phyloP scores from a whole-genome alignment of 1,140 invertebrate genomes.

The Homarus americanus region DNA sequence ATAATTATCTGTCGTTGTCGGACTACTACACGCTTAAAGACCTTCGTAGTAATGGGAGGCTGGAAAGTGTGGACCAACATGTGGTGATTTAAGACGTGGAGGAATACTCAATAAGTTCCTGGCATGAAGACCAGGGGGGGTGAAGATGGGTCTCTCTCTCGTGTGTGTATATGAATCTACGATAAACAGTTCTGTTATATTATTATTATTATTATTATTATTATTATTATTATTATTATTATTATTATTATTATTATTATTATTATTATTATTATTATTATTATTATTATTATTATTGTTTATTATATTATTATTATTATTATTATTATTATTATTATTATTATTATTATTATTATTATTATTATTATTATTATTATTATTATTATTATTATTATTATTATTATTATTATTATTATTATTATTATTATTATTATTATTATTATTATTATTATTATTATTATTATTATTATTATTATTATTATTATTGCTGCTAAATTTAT shows the following conservation, averaged over 20 bases:
- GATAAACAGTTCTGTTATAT: no score
- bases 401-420: constrained; percentile 8
- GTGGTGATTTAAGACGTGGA: no score
- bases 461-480: neutral
- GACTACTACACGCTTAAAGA: no score
- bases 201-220: constrained; percentile 18
- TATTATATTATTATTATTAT: constrained; percentile 23
- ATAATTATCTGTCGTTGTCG: no score
- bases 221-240: constrained; percentile 12
- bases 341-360: constrained; percentile 13
- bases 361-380: constrained; percentile 17
- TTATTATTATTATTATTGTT: no score
- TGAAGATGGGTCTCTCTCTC: no score
- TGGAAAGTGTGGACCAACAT: no score
- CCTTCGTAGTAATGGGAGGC: no score
- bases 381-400: constrained; percentile 24
- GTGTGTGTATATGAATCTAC: no score
- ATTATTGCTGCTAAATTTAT: no score
- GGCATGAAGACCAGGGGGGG: no score
- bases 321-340: constrained; percentile 1
- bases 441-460: constrained; percentile 4
- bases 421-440: constrained; percentile 8
- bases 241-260: constrained; percentile 14
- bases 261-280: constrained; percentile 23
- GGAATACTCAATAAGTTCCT: no score